Evolutionary conservation across 2,113 vertebrate genomes (phyloP), one percentile per base, ranked within the genome.

Genomic region (Panurus biarmicus): DNA sequence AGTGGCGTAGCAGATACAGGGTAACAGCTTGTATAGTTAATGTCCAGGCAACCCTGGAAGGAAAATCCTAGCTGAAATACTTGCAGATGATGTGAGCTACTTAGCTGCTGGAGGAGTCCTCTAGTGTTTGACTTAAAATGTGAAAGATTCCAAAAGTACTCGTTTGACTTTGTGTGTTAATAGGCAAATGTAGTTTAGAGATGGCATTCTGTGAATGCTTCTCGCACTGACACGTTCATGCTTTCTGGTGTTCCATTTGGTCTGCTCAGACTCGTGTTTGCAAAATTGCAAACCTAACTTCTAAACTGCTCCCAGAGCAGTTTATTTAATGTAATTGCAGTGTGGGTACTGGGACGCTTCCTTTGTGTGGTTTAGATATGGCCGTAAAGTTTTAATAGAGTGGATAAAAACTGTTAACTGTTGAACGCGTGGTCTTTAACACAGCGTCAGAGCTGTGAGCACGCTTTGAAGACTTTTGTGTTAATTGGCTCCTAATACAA

Each of bases 301-400:
- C 50, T n/a, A 20, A 65, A 38, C 23, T 65, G 15, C 28, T 83
- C 26, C 19, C 22, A 16, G 23, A 50, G 14, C 16, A 42, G 9
- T 42, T 42, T 40, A 24, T 61, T 53, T 50, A 73, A 53, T 10
- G 42, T 25, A 76, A 62, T 31, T 76, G 58, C 20, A 31, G 28
- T 14, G 44, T n/a, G 40, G 51, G 29, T 77, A 51, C 29, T 25
- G 60, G 61, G 38, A 31, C 33, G 6, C 58, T 65, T 79, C 56
- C 25, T 91, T 76, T 73, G 48, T 70, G 38, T n/a, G 47, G 60
- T 44, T 90, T 77, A 60, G 85, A 80, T 90, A 74, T 25, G 56
- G 42, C 72, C 80, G 53, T 96, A 80, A 95, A 93, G 51, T 67
- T 94, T 95, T 93, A 96, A 94, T 58, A 61, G 90, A 58, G 75